A percentile compares a stretch with the other conserved stretches of the same genome.
Conservation (phyloP, 2,888 invertebrate genomes). For the Heliothis peltigera region DNA sequence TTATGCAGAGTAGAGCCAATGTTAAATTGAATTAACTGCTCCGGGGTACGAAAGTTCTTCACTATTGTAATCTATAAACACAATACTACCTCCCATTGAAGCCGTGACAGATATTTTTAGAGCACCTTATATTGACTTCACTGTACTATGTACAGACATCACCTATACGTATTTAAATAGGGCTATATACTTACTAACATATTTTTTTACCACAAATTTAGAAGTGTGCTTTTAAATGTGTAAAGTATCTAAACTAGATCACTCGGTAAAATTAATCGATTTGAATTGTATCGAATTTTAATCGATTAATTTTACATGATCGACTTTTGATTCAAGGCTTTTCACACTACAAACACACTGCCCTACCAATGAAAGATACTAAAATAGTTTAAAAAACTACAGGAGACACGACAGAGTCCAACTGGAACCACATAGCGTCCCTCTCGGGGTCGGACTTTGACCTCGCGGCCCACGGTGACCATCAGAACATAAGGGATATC, state of each 20-base stretch:
- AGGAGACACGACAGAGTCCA: slow-evolving; percentile 74
- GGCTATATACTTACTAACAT: background rate
- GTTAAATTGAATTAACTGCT: too few species aligned
- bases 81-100: too few species aligned
- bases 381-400: slow-evolving; percentile 27
- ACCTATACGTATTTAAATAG: background rate
- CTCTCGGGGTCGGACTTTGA: slow-evolving; percentile 92
- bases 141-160: background rate
- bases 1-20: too few species aligned
- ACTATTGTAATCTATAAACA: too few species aligned
- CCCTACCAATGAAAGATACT: slow-evolving; percentile 1
- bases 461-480: slow-evolving; percentile 89
- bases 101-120: too few species aligned
- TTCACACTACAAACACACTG: slow-evolving; percentile 8
- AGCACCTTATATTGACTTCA: too few species aligned
- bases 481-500: slow-evolving; percentile 73
- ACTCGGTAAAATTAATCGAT: background rate
- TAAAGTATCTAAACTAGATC: background rate
- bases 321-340: background rate
- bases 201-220: background rate
- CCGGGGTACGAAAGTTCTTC: too few species aligned
- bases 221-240: background rate
- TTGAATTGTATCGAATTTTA: too few species aligned
- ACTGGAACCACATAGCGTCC: slow-evolving; percentile 89
- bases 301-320: too few species aligned